Evolutionary conservation across 2,113 vertebrate genomes (phyloP).

Genomic region (Scartelaos histophorus): DNA sequence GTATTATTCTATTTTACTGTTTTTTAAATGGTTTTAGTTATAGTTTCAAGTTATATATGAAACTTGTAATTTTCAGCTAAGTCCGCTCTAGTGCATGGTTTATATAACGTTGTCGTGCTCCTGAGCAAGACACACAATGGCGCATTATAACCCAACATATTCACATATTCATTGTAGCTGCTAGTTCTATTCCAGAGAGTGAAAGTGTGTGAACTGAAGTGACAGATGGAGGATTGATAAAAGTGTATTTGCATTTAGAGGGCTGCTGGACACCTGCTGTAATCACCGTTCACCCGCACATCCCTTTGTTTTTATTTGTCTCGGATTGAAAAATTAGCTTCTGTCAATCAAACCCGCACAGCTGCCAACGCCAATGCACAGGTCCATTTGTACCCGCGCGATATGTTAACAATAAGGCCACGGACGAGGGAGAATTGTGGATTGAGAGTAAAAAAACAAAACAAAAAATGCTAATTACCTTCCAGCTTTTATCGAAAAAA

Average conservation of each 20-base stretch:
- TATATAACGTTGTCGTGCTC: too few species aligned
- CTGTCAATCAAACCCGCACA: conserved; percentile 84
- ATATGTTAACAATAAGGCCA: conserved; percentile 56
- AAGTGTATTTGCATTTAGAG: conserved; percentile 75
- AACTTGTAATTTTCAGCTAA: too few species aligned
- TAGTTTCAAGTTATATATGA: too few species aligned
- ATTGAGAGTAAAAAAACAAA: not conserved
- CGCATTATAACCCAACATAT: not conserved
- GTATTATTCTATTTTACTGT: too few species aligned
- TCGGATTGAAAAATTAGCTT: conserved; percentile 80
- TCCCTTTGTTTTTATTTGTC: conserved; percentile 70
- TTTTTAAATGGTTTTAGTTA: too few species aligned
- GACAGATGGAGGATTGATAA: conserved; percentile 20
- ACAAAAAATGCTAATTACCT: too few species aligned
- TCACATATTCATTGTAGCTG: not conserved
- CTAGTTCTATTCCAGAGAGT: not conserved
- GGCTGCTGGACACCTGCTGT: conserved; percentile 70
- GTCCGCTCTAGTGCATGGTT: too few species aligned
- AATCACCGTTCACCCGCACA: conserved; percentile 57
- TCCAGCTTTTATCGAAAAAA: too few species aligned
- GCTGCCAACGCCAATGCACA: conserved; percentile 85
- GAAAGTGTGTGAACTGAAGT: not conserved
- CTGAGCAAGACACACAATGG: too few species aligned
- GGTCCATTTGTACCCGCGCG: conserved; percentile 74
- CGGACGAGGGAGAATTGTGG: conserved; percentile 58